These are phyloP conservation scores for Drosophila murphyi DNA, from an alignment of 1,140 invertebrate species.

Conservation along the genomic window DNA sequence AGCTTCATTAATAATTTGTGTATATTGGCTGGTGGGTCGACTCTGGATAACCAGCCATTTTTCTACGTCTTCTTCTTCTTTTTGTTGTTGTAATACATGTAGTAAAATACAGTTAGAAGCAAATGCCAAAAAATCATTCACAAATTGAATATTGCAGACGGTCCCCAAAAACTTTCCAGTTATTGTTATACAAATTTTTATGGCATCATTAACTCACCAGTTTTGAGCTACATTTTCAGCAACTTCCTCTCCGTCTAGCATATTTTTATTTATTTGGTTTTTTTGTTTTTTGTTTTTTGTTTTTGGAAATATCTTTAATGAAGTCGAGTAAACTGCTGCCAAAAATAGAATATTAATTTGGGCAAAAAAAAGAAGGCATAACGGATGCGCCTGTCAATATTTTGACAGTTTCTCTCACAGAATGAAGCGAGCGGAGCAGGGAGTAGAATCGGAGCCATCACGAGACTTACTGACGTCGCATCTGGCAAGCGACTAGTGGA, in stretches of 20 bases:
- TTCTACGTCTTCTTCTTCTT: constrained; percentile 2
- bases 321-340: constrained; percentile 51
- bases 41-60: constrained; percentile 23
- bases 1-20: constrained; percentile 71
- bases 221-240: constrained; percentile 26
- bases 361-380: constrained; percentile 71
- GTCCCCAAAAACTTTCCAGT: neutral
- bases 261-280: constrained; percentile 61
- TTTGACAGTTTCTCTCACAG: constrained; percentile 71
- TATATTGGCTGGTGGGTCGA: constrained; percentile 16
- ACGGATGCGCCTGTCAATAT: constrained; percentile 82
- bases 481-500: constrained; percentile 26
- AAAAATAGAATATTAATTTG: constrained; percentile 82
- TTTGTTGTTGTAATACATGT: constrained; percentile 28
- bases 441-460: neutral
- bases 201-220: constrained; percentile 59
- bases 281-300: constrained; percentile 33
- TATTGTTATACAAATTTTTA: neutral
- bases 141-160: constrained; percentile 31
- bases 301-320: constrained; percentile 66
- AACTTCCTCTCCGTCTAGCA: constrained; percentile 32
- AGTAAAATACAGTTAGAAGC: constrained; percentile 61
- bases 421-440: neutral
- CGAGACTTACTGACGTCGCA: constrained; percentile 58
- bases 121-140: constrained; percentile 68